Evolutionary conservation across 30 jellyfish, hydroid and myxozoan species (phyloP), one percentile per base, ranked within the genome.

Genomic region (Phacellophora camtschatica): DNA sequence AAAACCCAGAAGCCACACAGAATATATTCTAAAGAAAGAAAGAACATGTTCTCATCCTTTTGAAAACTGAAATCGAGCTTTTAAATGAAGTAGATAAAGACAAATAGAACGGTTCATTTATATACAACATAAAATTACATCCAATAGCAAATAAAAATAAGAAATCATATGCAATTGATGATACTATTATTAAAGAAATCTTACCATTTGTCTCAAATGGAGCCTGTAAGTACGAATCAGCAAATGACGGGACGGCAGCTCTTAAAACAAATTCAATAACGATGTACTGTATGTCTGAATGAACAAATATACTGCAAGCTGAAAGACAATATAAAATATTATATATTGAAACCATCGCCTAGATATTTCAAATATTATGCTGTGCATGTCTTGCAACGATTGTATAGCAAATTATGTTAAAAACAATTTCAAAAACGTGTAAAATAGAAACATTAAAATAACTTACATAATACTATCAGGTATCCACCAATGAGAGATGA

Each of bases 161-260:
- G n/a, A n/a, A n/a, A n/a, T n/a, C n/a, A n/a, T n/a, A n/a, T n/a
- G n/a, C n/a, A n/a, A n/a, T n/a, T n/a, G n/a, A n/a, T n/a, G n/a
- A n/a, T n/a, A n/a, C n/a, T n/a, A n/a, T n/a, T n/a, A n/a, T n/a
- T n/a, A n/a, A n/a, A 54, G 4, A 8, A 12, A 1, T 48, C 61
- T 29, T 80, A 80, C 91, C 97, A 28, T 66, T 57, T 22, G 35
- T 29, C 11, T 88, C 74, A 73, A 66, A 88, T 12, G 97, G 97
- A 2, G 73, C 81, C 11, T 87, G 71, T 48, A 88, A 43, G 48
- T 69, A 88, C 5, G 87, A 42, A 58, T 71, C 81, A 37, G 90
- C 94, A 35, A 67, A 73, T 15, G 89, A 70, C 1, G 85, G 78
- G 12, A 80, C 70, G 6, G 81, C 87, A 29, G 86, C 81, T 25